Conservation (phyloP, 2,888 invertebrate genomes). For the Ceraclea dissimilis region DNA sequence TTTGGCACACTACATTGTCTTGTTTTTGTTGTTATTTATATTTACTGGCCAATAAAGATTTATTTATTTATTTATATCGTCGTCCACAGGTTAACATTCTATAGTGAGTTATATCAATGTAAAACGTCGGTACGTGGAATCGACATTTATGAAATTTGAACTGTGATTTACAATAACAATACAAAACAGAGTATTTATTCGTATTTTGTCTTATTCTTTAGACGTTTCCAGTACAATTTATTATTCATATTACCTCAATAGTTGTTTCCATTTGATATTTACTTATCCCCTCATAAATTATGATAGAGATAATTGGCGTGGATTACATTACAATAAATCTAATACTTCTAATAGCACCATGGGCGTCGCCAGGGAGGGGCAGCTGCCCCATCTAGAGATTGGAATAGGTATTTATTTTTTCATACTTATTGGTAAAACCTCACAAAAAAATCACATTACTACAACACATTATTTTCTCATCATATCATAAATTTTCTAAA, state of each 20-base stretch:
- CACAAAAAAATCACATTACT: too few relatives aligned
- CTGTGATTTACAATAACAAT: conserved; percentile 1
- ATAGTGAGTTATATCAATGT: neutral
- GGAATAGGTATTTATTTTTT: too few relatives aligned
- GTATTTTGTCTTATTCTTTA: neutral
- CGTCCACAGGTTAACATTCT: neutral
- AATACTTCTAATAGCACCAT: too few relatives aligned
- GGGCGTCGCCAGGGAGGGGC: too few relatives aligned
- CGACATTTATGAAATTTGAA: neutral
- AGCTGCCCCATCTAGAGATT: too few relatives aligned
- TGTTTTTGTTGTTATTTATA: too few relatives aligned
- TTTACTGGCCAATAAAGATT: too few relatives aligned
- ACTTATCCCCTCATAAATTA: neutral
- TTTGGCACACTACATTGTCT: too few relatives aligned
- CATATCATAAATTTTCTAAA: too few relatives aligned
- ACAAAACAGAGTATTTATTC: neutral
- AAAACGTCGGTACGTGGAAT: too few relatives aligned
- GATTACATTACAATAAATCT: neutral
- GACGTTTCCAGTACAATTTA: neutral
- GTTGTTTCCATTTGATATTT: conserved; percentile 1
- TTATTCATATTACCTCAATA: neutral
- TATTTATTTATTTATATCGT: neutral
- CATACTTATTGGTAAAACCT: too few relatives aligned
- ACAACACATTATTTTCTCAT: too few relatives aligned
- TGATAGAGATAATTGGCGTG: neutral